These are phyloP conservation scores for Habroteleia sp. DNA, from an alignment of 2,888 invertebrate genomes.

Conservation along the genomic window DNA sequence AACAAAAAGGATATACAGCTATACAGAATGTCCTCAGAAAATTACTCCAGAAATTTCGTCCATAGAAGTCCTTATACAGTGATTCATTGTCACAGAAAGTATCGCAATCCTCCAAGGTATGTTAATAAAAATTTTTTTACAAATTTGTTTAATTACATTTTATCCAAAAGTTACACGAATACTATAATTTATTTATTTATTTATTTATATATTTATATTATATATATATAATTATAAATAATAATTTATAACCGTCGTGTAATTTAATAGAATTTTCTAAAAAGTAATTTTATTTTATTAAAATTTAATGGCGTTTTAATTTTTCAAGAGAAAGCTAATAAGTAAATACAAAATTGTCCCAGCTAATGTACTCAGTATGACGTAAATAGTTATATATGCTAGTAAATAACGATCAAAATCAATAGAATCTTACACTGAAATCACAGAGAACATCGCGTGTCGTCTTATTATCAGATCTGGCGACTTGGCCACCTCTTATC, in stretches of 20 bases:
- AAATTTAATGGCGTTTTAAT: too few species aligned
- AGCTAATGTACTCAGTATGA: constrained; percentile 3
- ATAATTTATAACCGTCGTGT: too few species aligned
- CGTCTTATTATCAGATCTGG: constrained; percentile 47
- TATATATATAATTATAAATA: too few species aligned
- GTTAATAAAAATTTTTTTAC: neutral
- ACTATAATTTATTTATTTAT: neutral
- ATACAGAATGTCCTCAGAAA: constrained; percentile 70
- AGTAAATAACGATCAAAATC: constrained; percentile 40
- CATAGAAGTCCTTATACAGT: constrained; percentile 75
- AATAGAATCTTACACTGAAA: constrained; percentile 42
- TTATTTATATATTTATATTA: neutral
- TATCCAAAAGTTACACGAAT: too few species aligned
- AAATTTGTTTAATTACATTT: too few species aligned
- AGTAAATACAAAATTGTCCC: neutral
- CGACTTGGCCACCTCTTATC: constrained; percentile 51
- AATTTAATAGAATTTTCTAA: too few species aligned
- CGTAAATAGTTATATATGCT: constrained; percentile 13
- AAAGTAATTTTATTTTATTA: too few species aligned
- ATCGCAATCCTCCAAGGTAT: constrained; percentile 69
- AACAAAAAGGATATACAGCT: constrained; percentile 71
- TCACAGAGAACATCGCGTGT: constrained; percentile 52
- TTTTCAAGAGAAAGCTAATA: neutral
- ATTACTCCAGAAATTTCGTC: constrained; percentile 71
- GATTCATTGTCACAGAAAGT: constrained; percentile 74